phyloP scores from a whole-genome alignment of 2,113 vertebrate genomes.

The Cricetomys ansorgei region DNA sequence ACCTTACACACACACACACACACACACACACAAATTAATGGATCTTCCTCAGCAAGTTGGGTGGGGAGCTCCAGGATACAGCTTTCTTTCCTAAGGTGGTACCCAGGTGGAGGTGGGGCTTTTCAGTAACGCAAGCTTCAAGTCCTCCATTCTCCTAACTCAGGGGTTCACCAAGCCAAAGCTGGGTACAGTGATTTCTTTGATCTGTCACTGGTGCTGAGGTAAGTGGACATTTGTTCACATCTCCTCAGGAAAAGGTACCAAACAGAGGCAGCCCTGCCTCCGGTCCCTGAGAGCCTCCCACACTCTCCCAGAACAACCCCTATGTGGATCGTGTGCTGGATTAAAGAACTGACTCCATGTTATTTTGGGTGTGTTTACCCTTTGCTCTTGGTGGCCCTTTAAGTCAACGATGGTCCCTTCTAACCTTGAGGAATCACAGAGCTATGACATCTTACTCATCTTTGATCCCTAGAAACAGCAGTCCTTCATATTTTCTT shows the following conservation, averaged over 20 bases:
- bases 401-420: background rate
- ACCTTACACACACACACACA: background rate
- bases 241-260: background rate
- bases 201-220: background rate
- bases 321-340: background rate
- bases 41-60: background rate
- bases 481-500: background rate
- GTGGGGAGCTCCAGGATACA: background rate
- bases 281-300: background rate
- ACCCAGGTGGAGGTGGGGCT: accelerated
- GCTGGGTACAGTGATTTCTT: background rate
- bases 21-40: background rate
- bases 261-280: background rate
- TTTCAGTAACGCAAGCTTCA: too few species aligned
- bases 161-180: background rate
- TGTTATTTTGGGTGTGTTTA: background rate
- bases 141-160: background rate
- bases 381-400: background rate
- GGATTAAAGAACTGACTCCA: background rate
- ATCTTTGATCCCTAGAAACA: background rate
- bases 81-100: background rate
- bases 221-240: background rate
- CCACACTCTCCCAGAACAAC: background rate
- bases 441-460: background rate
- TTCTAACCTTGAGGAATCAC: background rate